Evolutionary conservation across 1,140 invertebrate species (phyloP).

Genomic region (Cydia strobilella): DNA sequence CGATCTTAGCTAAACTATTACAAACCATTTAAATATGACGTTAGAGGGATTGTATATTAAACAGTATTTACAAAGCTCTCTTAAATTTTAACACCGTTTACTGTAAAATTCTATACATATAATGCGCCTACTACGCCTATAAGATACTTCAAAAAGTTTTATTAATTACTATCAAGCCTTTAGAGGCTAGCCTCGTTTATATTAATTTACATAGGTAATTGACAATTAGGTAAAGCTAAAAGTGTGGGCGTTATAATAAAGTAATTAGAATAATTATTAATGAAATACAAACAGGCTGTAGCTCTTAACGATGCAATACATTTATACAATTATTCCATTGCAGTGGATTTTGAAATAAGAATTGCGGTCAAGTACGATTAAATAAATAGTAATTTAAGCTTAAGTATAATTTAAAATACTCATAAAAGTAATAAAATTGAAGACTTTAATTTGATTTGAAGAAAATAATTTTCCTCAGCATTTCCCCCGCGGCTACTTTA

Average conservation of each 20-base stretch:
- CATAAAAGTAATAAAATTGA: background rate
- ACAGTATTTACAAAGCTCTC: background rate
- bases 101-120: background rate
- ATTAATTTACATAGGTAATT: slow-evolving; percentile 21
- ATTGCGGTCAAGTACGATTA: background rate
- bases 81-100: too few species aligned
- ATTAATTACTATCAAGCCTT: background rate
- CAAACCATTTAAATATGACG: background rate
- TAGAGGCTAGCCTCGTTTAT: background rate
- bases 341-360: background rate
- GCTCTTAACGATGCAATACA: background rate
- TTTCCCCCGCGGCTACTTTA: background rate
- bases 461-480: slow-evolving; percentile 10
- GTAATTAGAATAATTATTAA: slow-evolving; percentile 2
- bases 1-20: background rate
- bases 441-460: background rate
- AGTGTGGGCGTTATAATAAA: background rate
- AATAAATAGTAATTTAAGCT: slow-evolving; percentile 14
- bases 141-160: background rate
- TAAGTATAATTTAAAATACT: slow-evolving; percentile 6
- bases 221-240: slow-evolving; percentile 27
- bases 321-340: background rate
- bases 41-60: background rate
- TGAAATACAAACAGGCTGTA: background rate
- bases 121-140: background rate